Evolutionary conservation across 92 coral and sea anemone genomes (phyloP), one percentile per base, ranked within the genome.

Genomic region (Umimayanthus chanpuru): DNA sequence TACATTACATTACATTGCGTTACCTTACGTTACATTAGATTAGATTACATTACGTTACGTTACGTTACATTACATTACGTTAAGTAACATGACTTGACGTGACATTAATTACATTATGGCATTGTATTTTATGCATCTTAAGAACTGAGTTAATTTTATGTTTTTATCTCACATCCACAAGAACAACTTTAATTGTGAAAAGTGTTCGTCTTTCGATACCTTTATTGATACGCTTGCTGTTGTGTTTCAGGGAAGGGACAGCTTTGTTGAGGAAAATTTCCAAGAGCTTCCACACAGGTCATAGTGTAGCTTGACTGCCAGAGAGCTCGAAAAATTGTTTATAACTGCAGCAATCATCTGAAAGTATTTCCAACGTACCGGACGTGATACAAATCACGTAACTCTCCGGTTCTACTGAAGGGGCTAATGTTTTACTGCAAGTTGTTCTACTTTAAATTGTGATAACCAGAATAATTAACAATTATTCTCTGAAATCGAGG

Each of bases 251-350:
- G 98, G 96, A 95, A 91, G 99, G 98, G 73, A 82, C 95, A 44
- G 97, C 96, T 44, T 91, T 94, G 64, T 78, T 96, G 80, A 91
- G 98, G 85, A 96, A 96, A 89, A 95, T 96, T 30, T 93, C 99
- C 41, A 93, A 92, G 94, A 94, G 98, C 77, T 94, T 93, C 88
- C 88, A 91, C 61, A 91, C 97, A 77, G 91, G 90, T 43, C 96
- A 93, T 87, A 93, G 97, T 56, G 90, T 91, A 67, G 94, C 96
- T 18, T 94, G 91, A 90, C 70, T 28, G 12, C 23, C 58, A 43
- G 30, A 32, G 77, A 61, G 68, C 68, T 61, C 68, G 9, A 23
- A 18, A 55, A 53, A 53, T 20, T 53, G 58, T 15, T 53, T 53
- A 4, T 53, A 53, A 2, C 20, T 53, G 58, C 68, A 61, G 26